Evolutionary conservation across 2,888 invertebrate genomes (phyloP).

Genomic region (Unio pictorum): DNA sequence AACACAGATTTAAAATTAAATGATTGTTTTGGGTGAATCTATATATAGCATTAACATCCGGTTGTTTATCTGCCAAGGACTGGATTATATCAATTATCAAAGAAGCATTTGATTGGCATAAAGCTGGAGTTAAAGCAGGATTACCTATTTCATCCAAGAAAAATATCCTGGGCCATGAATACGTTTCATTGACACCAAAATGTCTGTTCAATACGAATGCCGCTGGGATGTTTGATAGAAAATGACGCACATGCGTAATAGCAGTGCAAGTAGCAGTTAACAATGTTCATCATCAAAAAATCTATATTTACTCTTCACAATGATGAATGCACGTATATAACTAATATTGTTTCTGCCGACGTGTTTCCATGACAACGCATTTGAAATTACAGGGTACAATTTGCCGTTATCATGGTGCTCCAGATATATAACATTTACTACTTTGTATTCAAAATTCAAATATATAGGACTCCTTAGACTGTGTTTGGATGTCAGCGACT

Average conservation of each 20-base stretch:
- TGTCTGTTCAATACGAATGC: no score
- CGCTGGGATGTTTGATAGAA: no score
- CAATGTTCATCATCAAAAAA: slow-evolving; percentile 23
- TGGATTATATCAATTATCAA: slow-evolving; percentile 10
- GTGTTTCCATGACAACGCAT: slow-evolving; percentile 6
- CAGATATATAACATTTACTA: slow-evolving; percentile 1
- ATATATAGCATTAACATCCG: slow-evolving; percentile 22
- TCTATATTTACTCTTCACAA: slow-evolving; percentile 13
- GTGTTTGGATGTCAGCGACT: slow-evolving; percentile 5
- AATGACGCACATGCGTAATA: no score
- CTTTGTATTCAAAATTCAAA: not conserved
- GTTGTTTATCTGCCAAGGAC: slow-evolving; percentile 16
- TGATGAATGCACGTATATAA: slow-evolving; percentile 20
- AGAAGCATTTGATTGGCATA: not conserved
- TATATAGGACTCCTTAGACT: not conserved
- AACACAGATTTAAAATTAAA: slow-evolving; percentile 10
- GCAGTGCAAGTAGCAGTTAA: no score
- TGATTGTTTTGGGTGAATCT: slow-evolving; percentile 9
- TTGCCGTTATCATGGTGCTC: slow-evolving; percentile 1
- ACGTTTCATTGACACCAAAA: slow-evolving; percentile 10
- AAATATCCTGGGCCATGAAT: slow-evolving; percentile 17
- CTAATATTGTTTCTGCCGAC: slow-evolving; percentile 19
- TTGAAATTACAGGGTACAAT: slow-evolving; percentile 6
- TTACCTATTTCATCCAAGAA: slow-evolving; percentile 10
- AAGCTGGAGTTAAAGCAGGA: not conserved